Evolutionary conservation across 2,113 vertebrate genomes (phyloP), one percentile per base, ranked within the genome.

Genomic region (Bubalus kerabau): DNA sequence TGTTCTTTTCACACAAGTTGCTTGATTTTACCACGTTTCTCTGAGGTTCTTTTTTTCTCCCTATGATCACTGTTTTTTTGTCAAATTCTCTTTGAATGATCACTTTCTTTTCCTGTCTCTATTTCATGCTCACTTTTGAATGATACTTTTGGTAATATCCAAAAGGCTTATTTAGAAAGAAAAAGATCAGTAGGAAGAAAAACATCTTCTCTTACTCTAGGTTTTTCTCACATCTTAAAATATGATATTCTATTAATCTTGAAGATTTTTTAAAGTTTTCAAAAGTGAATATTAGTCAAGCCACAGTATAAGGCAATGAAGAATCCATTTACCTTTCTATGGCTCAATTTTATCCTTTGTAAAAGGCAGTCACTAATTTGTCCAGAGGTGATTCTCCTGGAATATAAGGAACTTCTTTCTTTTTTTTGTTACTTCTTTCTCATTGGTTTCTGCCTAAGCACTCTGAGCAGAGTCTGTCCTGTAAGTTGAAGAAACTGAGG

Each of bases 331-430:
- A 87, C 76, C 36, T 95, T 82, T 90, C n/a, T 67, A 50, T 87
- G 50, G 15, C 52, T 96, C 59, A 80, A 23, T 85, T 71, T 96
- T 90, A 48, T 56, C 28, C 50, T 56, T 84, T 90, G 64, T 80
- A 94, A 94, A 95, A 91, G 2, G 9, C 10, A 95, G 40, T 87
- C 78, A 91, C 26, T 92, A 87, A 85, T 26, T 84, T 95, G 9
- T 43, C 90, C 89, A 67, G 11, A 95, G 15, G 10, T 97, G 94
- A 46, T n/a, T 94, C 15, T 90, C 96, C 50, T 97, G 98, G 95
- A 99, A 98, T 98, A 98, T 98, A 98, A 98, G 97, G 98, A 97
- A 91, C 92, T 95, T 17, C 32, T 36, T 96, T 13, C 32, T 36
- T 92, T 97, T 91, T 91, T 82, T 85, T 78, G 71, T 19, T 32